A percentile compares a stretch with the other conserved stretches of the same genome.
Conservation (phyloP, 2,113 vertebrate genomes). For the Cebus imitator region DNA sequence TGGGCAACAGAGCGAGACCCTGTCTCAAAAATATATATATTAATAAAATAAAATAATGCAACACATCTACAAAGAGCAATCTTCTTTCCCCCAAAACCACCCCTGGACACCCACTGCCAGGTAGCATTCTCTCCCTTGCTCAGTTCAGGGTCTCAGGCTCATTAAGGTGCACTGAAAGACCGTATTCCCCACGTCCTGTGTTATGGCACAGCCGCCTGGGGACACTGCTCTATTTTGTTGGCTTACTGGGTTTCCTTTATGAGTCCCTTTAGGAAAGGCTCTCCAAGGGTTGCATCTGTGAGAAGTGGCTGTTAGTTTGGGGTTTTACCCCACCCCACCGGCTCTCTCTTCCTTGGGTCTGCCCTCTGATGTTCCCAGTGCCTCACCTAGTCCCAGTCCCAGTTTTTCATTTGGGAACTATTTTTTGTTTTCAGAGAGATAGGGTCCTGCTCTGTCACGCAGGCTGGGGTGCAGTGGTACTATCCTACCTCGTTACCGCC, state of each 20-base stretch:
- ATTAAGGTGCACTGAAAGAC: neutral
- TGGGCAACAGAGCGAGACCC: too few species aligned
- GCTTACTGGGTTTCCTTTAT: neutral
- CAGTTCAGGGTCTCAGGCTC: neutral
- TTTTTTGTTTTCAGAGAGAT: neutral
- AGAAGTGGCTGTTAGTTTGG: neutral
- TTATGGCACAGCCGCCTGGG: neutral
- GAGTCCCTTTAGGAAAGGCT: neutral
- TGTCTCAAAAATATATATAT: too few species aligned
- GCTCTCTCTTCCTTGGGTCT: neutral
- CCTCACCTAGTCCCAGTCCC: neutral
- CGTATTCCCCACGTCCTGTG: neutral
- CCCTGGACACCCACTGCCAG: rapidly evolving
- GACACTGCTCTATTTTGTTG: neutral
- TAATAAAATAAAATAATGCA: neutral
- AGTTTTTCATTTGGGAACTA: neutral
- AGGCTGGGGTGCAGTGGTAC: too few species aligned
- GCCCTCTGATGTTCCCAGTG: neutral
- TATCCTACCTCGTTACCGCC: too few species aligned
- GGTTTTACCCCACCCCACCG: neutral
- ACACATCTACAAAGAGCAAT: neutral
- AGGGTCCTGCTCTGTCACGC: too few species aligned
- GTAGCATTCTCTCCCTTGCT: neutral
- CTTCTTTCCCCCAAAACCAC: neutral
- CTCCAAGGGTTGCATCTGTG: neutral